Conservation (phyloP, 2,888 invertebrate species). For the Polyploca ridens region DNA sequence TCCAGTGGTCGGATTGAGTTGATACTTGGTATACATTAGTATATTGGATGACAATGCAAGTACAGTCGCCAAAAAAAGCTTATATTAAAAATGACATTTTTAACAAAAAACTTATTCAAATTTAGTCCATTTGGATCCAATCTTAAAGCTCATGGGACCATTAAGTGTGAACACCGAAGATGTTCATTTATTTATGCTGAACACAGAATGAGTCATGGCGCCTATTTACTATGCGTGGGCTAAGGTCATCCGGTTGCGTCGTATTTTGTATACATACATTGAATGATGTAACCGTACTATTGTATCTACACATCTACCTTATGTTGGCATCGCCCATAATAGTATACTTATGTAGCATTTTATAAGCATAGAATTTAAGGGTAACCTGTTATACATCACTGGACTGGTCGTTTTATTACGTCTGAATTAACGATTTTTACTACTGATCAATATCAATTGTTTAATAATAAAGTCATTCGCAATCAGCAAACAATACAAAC, state of each 20-base stretch:
- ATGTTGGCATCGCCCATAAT: background rate
- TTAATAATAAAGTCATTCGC: no score
- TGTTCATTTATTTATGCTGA: constrained; percentile 10
- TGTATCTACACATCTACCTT: background rate
- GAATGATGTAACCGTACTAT: constrained; percentile 5
- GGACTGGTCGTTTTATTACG: no score
- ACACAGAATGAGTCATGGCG: constrained; percentile 15
- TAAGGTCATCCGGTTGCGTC: constrained; percentile 39
- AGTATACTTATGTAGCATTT: background rate
- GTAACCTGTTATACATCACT: no score
- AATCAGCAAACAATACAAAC: background rate
- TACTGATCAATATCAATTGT: no score
- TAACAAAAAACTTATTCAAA: no score
- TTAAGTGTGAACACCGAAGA: background rate
- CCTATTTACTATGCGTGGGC: constrained; percentile 38
- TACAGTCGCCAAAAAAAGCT: no score
- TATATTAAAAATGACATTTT: no score
- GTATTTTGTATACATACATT: constrained; percentile 16
- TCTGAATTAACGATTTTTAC: no score
- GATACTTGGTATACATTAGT: no score
- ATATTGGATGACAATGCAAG: no score
- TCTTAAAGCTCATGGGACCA: background rate
- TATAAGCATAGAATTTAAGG: background rate
- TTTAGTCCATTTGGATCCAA: background rate
- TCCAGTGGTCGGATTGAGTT: no score